A percentile compares a stretch with the other conserved stretches of the same genome.
These are phyloP conservation scores for Platycercus adscitus DNA, from an alignment of 2,113 vertebrate genomes.

Conservation along the genomic window DNA sequence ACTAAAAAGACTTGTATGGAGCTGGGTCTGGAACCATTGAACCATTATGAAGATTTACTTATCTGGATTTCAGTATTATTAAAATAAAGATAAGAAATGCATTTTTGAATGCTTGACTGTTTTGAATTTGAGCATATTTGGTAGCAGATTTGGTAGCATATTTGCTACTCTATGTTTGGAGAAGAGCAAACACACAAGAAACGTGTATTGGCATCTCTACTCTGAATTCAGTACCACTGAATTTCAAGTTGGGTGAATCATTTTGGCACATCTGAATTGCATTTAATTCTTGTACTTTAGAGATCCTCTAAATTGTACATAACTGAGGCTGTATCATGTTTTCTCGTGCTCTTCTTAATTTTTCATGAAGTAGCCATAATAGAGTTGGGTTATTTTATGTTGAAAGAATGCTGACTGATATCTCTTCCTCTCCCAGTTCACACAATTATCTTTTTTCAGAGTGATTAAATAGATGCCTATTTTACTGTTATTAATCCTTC, in stretches of 20 bases:
- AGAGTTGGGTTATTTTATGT: neutral
- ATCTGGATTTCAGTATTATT: neutral
- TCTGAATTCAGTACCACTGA: neutral
- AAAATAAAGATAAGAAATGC: neutral
- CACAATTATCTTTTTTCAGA: neutral
- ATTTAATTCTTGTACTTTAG: neutral
- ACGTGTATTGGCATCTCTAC: neutral
- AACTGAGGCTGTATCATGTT: neutral
- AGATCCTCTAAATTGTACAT: neutral
- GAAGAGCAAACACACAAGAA: neutral
- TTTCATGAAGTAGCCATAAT: neutral
- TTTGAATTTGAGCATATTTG: neutral
- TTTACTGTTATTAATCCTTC: neutral
- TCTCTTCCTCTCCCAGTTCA: neutral
- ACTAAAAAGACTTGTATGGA: neutral
- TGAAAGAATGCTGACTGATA: neutral
- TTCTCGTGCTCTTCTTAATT: neutral
- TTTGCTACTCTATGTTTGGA: neutral
- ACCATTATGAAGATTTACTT: neutral
- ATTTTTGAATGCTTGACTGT: neutral
- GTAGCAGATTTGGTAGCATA: neutral
- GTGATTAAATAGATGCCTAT: neutral
- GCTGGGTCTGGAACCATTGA: neutral
- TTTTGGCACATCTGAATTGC: accelerated
- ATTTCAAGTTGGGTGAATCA: neutral